A percentile compares a stretch with the other conserved stretches of the same genome.
These are phyloP conservation scores for Mobula birostris DNA, from an alignment of 2,113 vertebrate genomes.

Conservation along the genomic window DNA sequence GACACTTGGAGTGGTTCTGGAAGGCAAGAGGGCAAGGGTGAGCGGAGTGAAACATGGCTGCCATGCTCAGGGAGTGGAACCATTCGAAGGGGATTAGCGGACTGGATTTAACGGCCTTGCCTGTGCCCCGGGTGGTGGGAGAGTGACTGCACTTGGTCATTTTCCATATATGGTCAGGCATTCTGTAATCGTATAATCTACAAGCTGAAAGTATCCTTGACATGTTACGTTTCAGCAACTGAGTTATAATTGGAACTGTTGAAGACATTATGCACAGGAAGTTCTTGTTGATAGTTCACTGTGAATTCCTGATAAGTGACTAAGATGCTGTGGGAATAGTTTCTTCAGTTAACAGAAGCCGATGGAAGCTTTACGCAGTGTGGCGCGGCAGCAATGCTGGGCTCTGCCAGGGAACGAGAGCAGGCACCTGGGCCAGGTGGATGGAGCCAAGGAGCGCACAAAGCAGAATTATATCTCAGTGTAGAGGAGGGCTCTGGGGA, in stretches of 20 bases:
- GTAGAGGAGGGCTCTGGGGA: background rate
- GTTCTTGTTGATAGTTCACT: conserved; percentile 3
- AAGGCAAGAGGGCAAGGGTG: too few species aligned
- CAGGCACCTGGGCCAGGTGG: background rate
- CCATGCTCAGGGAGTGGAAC: background rate
- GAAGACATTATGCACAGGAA: background rate
- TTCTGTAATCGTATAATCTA: background rate
- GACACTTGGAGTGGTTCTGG: too few species aligned
- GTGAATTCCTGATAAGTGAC: background rate
- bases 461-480: too few species aligned
- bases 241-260: conserved; percentile 11
- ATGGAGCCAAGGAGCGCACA: background rate
- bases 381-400: background rate
- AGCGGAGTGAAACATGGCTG: too few species aligned
- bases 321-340: conserved; percentile 5
- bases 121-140: background rate
- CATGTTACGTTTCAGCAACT: background rate
- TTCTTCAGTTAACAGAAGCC: background rate
- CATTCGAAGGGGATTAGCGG: background rate
- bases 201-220: background rate
- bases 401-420: background rate
- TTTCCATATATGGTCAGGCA: background rate
- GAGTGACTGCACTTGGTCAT: background rate
- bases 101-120: background rate
- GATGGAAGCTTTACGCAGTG: background rate